A percentile compares a stretch with the other conserved stretches of the same genome.
These are phyloP conservation scores for Chionoecetes opilio DNA, from an alignment of 1,140 invertebrate genomes.

Conservation along the genomic window DNA sequence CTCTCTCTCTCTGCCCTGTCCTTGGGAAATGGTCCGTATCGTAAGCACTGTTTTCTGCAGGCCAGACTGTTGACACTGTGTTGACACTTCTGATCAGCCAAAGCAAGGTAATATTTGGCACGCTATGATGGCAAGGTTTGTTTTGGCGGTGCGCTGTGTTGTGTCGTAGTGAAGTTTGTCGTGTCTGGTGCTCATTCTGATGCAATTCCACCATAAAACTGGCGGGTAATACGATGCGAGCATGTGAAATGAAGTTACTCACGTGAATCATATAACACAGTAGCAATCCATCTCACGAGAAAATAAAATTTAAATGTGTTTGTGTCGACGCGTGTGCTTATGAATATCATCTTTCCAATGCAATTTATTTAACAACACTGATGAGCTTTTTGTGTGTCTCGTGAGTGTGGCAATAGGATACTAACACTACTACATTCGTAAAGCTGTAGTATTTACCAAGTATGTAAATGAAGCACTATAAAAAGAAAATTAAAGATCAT, in stretches of 20 bases:
- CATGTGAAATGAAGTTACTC: background rate
- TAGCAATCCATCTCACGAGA: background rate
- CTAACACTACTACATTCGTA: background rate
- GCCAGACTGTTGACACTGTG: background rate
- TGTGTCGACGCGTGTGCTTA: background rate
- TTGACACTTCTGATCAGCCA: constrained; percentile 16
- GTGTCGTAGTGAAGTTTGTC: background rate
- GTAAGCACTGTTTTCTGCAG: too few relatives aligned
- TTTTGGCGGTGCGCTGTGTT: background rate
- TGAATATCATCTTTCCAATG: background rate
- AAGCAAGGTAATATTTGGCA: background rate
- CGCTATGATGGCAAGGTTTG: background rate
- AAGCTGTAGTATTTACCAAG: background rate
- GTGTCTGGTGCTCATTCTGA: background rate
- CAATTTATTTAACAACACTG: background rate
- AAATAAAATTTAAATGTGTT: too few relatives aligned
- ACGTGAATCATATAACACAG: background rate
- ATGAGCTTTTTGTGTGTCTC: background rate
- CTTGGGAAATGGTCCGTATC: background rate
- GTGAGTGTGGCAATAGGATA: background rate
- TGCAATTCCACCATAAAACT: background rate
- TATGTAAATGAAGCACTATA: background rate
- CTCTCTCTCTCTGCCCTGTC: background rate
- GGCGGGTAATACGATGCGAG: background rate
- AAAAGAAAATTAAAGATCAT: background rate